Base-by-base conservation (phyloP, 64 coral and sea anemone species). In the Cladopsammia gracilis region DNA sequence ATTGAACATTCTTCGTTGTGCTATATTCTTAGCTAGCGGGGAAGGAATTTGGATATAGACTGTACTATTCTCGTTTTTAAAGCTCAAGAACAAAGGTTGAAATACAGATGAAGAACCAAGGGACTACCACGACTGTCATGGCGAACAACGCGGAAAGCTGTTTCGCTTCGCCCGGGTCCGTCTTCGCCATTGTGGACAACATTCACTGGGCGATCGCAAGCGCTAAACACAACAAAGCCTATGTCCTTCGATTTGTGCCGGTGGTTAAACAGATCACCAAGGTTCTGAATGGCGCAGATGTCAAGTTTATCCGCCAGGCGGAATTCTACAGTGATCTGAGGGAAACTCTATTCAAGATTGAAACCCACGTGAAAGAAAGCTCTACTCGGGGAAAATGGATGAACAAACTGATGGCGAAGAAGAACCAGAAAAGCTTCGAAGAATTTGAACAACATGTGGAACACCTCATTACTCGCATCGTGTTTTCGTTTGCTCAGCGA, bases 401-500 rank as follows among this genome's bases (percentile, higher is more conserved):
- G 18, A 98, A 94, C 66, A 98, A 94, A 57, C 16, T 98, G 62
- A 76, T 98, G 83, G 82, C 87, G 19, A 94, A 90, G 52, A 98
- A 98, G 79, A 93, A 98, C 46, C 96, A 94, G 71, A 98, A 94
- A 16, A 77, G 45, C 22, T 73, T 91, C 70, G 88, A 94, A 43
- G 96, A 98, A 76, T 89, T 98, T 68, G 88, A 94, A 70, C 22
- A 76, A 6, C 96, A 98, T 50, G 89, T 98, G 19, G 96, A 98
- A 75, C 80, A 88, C 47, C 82, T 98, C 48, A 87, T 98, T 24
- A 98, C 96, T 4, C 51, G 96, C 94, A 98, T 98, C 71, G 96
- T 98, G 25, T 98, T 98, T 89, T 87, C 96, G 19, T 98, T 98
- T 77, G 96, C 96, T 18, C 96, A 98, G 48, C 64, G 96, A 89